Conservation (phyloP, 2,113 vertebrate species). For the Triplophysa tibetana region DNA sequence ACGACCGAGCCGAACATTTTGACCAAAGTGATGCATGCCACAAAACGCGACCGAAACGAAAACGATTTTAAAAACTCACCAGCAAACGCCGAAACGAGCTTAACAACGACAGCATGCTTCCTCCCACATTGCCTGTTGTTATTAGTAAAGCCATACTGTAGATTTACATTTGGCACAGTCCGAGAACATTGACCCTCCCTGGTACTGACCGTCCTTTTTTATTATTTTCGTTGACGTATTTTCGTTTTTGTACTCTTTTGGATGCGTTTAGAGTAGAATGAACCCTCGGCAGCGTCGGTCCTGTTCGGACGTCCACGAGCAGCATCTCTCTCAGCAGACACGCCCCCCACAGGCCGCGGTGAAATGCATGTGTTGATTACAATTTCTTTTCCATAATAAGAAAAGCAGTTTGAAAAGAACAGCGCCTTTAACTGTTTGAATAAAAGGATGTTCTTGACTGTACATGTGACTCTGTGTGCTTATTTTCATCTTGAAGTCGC, state of each 20-base stretch:
- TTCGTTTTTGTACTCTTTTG: conserved; percentile 43
- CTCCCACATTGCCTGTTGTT: conserved; percentile 65
- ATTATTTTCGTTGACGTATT: conserved; percentile 32
- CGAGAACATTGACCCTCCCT: conserved; percentile 47
- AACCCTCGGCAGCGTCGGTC: conserved; percentile 49
- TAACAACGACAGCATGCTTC: conserved; percentile 38
- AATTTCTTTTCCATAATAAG: conserved; percentile 86
- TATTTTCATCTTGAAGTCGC: conserved; percentile 28
- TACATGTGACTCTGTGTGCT: conserved; percentile 54
- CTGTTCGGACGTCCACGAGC: conserved; percentile 47
- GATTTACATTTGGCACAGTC: conserved; percentile 16
- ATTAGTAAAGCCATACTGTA: conserved; percentile 65
- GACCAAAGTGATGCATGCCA: conserved; percentile 62
- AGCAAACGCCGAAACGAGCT: conserved; percentile 59
- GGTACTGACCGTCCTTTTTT: conserved; percentile 62
- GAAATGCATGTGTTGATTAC: conserved; percentile 88
- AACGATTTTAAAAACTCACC: conserved; percentile 58
- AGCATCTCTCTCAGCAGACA: conserved; percentile 57
- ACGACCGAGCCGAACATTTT: conserved; percentile 30
- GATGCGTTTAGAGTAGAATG: conserved; percentile 57
- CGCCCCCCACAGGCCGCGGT: conserved; percentile 77
- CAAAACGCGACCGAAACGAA: conserved; percentile 31
- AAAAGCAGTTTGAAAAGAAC: conserved; percentile 81
- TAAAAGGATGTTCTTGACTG: conserved; percentile 89
- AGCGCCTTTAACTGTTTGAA: conserved; percentile 83